Evolutionary conservation across 2,888 invertebrate species (phyloP).

Genomic region (Teleiodes luculella): DNA sequence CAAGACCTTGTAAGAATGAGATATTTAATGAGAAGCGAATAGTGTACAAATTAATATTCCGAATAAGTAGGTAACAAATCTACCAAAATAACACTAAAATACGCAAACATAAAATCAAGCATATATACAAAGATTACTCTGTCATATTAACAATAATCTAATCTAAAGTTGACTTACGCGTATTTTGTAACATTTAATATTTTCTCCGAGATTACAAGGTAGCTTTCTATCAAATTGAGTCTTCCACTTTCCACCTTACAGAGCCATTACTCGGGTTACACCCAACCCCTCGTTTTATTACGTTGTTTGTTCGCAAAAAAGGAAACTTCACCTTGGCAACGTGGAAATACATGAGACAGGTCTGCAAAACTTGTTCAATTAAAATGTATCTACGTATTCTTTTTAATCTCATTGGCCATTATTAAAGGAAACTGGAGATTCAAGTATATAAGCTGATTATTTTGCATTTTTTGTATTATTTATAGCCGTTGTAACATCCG

Average conservation of each 20-base stretch:
- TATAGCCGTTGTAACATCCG: slow-evolving; percentile 3
- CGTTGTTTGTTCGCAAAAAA: slow-evolving; percentile 56
- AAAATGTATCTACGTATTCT: slow-evolving; percentile 34
- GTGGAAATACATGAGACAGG: slow-evolving; percentile 41
- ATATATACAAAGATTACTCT: no score
- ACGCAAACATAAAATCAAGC: no score
- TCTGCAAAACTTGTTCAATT: slow-evolving; percentile 55
- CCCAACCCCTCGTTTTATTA: slow-evolving; percentile 46
- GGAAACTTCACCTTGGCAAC: slow-evolving; percentile 46
- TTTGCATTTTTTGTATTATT: neutral
- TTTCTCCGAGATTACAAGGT: neutral
- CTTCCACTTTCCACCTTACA: neutral
- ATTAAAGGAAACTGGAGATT: slow-evolving; percentile 32
- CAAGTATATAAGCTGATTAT: slow-evolving; percentile 23
- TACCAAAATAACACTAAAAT: no score
- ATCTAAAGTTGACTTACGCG: no score
- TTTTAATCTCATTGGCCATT: slow-evolving; percentile 36
- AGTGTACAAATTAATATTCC: no score
- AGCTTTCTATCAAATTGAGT: neutral
- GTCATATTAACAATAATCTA: no score
- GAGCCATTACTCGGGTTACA: slow-evolving; percentile 32
- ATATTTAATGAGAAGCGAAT: no score
- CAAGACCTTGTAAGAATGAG: no score
- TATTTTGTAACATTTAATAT: no score
- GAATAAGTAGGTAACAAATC: no score